Evolutionary conservation across 2,888 invertebrate species (phyloP).

Genomic region (Cephus nigrinus): DNA sequence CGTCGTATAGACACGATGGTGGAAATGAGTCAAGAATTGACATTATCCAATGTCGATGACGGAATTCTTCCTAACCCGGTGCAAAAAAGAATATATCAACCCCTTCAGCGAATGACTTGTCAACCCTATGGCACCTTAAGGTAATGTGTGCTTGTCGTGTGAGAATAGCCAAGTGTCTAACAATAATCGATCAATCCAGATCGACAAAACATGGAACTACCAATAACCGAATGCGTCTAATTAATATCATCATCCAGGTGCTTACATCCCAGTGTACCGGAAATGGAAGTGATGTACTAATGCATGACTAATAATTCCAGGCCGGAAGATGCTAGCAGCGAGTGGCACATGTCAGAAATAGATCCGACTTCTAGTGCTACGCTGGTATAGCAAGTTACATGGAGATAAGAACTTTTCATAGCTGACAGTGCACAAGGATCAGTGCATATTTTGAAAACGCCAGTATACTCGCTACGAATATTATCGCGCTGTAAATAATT

Average conservation of each 20-base stretch:
- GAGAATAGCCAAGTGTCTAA: not conserved
- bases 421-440: not conserved
- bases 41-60: slow-evolving; percentile 14
- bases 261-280: not conserved
- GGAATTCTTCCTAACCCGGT: slow-evolving; percentile 37
- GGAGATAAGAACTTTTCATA: not conserved
- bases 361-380: slow-evolving; percentile 18
- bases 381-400: slow-evolving; percentile 6
- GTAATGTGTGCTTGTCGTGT: slow-evolving; percentile 27
- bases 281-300: not conserved
- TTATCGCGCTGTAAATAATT: not conserved
- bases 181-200: not conserved
- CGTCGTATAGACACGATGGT: slow-evolving; percentile 26
- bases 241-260: not conserved
- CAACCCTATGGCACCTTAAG: slow-evolving; percentile 50
- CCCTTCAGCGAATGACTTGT: slow-evolving; percentile 54
- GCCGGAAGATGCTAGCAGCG: slow-evolving; percentile 13
- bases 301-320: slow-evolving; percentile 8
- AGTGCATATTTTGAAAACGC: not conserved
- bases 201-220: not conserved
- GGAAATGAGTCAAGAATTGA: slow-evolving; percentile 21
- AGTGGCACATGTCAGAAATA: slow-evolving; percentile 18
- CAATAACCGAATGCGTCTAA: not conserved
- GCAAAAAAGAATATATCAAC: slow-evolving; percentile 52
- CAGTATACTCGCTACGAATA: not conserved